Base-by-base conservation (phyloP, 64 coral and sea anemone genomes). In the Cladopsammia gracilis region DNA sequence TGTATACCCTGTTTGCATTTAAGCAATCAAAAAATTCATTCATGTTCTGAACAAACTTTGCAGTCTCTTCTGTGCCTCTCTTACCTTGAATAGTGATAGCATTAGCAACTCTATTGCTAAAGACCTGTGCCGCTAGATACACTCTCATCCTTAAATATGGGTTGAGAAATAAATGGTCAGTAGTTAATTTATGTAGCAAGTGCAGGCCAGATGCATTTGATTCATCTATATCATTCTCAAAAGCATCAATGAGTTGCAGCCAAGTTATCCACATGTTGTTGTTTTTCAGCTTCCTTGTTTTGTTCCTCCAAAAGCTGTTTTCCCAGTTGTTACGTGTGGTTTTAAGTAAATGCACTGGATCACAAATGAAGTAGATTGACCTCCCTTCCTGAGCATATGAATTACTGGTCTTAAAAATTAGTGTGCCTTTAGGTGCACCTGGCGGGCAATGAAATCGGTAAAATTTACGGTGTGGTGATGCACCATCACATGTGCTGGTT, bases 21-120 rank as follows among this genome's bases (percentile, higher is more conserved):
- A 86, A 24, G 58, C 83, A 86, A 24, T 86, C 83, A 70, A 86
- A 86, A 86, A 86, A 86, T 11, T 86, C 83, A 86, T 86, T 86
- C n/a, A 86, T 86, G 62, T 86, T 65, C 45, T 70, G 2, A 86
- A 51, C n/a, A 46, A 86, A 86, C 48, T 86, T 86, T 15, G 19
- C 26, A 16, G 83, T 86, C 24, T 86, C 83, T 24, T 86, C 61
- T 16, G 83, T 86, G 6, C 62, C 83, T 70, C 0, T 9, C 65
- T 86, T 70, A 46, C 83, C 79, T 59, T 83, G 79, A n/a, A 83
- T 58, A 20, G 19, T 13, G 9, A 86, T 10, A 48, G 58, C 62
- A 65, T 4, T 12, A 2, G 15, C 83, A 34, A 68, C 61, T 48
- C 83, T 86, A n/a, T 86, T 86, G 22, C 83, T 70, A 14, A 86